Percentiles rank a stretch among this genome's conserved stretches.
phyloP scores from a whole-genome alignment of 2,888 invertebrate genomes.

The Cabera pusaria region DNA sequence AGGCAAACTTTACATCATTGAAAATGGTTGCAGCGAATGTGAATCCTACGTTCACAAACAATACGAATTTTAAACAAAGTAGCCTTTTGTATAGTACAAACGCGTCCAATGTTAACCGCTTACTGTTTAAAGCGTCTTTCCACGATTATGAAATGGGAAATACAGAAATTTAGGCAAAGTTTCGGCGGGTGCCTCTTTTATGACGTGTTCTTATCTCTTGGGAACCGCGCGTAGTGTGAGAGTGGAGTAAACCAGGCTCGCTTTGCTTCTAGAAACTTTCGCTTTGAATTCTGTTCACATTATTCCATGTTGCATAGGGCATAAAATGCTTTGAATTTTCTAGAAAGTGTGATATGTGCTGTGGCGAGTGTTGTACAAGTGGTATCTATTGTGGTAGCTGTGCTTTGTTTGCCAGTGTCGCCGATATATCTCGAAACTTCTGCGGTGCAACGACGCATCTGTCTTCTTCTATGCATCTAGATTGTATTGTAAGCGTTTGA shows the following conservation, averaged over 20 bases:
- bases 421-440: slow-evolving; percentile 78
- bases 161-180: slow-evolving; percentile 71
- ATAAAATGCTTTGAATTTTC: slow-evolving; percentile 34
- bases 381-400: slow-evolving; percentile 66
- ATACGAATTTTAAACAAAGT: slow-evolving; percentile 17
- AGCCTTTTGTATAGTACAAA: slow-evolving; percentile 25
- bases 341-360: slow-evolving; percentile 35
- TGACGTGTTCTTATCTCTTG: slow-evolving; percentile 75
- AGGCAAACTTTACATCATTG: no score
- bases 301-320: slow-evolving; percentile 45
- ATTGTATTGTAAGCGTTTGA: slow-evolving; percentile 40
- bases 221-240: slow-evolving; percentile 55
- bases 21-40: no score
- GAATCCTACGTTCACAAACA: no score
- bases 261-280: slow-evolving; percentile 43
- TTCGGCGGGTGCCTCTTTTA: slow-evolving; percentile 71
- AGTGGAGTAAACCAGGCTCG: slow-evolving; percentile 39
- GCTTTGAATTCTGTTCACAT: slow-evolving; percentile 29
- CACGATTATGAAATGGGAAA: slow-evolving; percentile 61
- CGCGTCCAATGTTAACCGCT: slow-evolving; percentile 46
- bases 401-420: slow-evolving; percentile 74
- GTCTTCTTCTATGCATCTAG: slow-evolving; percentile 42
- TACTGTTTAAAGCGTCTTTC: slow-evolving; percentile 49
- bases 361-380: slow-evolving; percentile 56
- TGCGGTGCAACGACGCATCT: slow-evolving; percentile 61